A percentile compares a stretch with the other conserved stretches of the same genome.
Evolutionary conservation across 2,797 vertebrate species (phyloP).

Genomic region (Nannoperca obscura): DNA sequence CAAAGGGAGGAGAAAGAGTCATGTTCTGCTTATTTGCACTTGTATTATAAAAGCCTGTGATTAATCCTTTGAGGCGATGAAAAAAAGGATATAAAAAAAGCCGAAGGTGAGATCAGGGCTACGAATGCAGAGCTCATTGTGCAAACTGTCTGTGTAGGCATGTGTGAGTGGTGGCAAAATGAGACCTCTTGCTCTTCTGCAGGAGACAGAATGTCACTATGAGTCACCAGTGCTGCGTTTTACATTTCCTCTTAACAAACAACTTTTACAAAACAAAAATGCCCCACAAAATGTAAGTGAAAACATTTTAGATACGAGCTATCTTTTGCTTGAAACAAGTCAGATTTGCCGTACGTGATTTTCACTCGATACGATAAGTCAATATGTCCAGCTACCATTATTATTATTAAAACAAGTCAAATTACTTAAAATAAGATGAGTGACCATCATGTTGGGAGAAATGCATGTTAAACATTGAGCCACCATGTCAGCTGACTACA

Average conservation of each 20-base stretch:
- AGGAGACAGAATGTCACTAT: slow-evolving; percentile 34
- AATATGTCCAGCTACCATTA: neutral
- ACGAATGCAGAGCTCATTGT: slow-evolving; percentile 10
- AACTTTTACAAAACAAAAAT: neutral
- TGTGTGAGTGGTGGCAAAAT: slow-evolving; percentile 4
- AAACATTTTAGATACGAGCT: neutral
- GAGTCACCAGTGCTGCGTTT: slow-evolving; percentile 25
- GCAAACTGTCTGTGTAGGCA: slow-evolving; percentile 15
- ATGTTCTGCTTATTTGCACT: slow-evolving; percentile 57
- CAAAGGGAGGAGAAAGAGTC: slow-evolving; percentile 73
- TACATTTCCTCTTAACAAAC: neutral
- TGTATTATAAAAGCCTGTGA: slow-evolving; percentile 65
- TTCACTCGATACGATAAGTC: neutral
- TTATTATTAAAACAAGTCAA: no score
- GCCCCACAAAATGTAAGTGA: neutral
- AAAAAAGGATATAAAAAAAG: slow-evolving; percentile 23
- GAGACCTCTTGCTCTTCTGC: slow-evolving; percentile 41
- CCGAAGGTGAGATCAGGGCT: slow-evolving; percentile 39
- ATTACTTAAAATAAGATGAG: neutral
- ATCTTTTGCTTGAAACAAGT: neutral
- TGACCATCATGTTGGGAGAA: no score
- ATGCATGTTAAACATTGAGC: neutral
- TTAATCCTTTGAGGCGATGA: slow-evolving; percentile 64
- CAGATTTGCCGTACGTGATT: neutral
- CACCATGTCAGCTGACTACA: neutral